A percentile compares a stretch with the other conserved stretches of the same genome.
phyloP scores from a whole-genome alignment of 2,113 vertebrate genomes.

The Eudorcas thomsonii region DNA sequence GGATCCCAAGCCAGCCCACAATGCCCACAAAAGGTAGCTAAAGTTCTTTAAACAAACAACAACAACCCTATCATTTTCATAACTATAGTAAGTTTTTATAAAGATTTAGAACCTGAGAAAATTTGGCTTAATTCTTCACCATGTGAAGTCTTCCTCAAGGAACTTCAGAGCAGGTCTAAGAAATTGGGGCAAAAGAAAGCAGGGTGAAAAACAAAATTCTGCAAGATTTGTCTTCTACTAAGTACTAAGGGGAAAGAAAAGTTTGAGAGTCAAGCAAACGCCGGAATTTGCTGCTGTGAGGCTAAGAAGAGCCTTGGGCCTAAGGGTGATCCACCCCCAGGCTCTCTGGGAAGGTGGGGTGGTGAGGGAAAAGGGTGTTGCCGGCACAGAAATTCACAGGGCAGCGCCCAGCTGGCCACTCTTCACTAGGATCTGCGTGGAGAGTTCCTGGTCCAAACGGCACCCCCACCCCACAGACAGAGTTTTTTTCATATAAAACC shows the following conservation, averaged over 20 bases:
- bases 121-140: not conserved
- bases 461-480: too few relatives aligned
- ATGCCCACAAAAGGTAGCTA: not conserved
- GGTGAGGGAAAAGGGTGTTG: not conserved
- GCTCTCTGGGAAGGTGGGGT: not conserved
- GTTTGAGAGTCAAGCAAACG: not conserved
- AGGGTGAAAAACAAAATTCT: not conserved
- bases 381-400: not conserved
- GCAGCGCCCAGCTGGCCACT: not conserved
- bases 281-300: not conserved
- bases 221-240: not conserved
- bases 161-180: not conserved
- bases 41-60: not conserved
- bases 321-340: not conserved
- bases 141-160: not conserved
- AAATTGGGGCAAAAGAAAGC: not conserved
- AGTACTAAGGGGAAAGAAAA: not conserved
- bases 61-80: not conserved
- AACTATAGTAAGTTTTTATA: not conserved
- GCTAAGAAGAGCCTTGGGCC: not conserved
- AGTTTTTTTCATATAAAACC: not conserved
- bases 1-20: not conserved
- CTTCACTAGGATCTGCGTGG: not conserved
- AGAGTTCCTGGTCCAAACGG: not conserved
- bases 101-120: constrained; percentile 3